phyloP scores from a whole-genome alignment of 2,888 invertebrate species.

The Epistrophella euchroma region DNA sequence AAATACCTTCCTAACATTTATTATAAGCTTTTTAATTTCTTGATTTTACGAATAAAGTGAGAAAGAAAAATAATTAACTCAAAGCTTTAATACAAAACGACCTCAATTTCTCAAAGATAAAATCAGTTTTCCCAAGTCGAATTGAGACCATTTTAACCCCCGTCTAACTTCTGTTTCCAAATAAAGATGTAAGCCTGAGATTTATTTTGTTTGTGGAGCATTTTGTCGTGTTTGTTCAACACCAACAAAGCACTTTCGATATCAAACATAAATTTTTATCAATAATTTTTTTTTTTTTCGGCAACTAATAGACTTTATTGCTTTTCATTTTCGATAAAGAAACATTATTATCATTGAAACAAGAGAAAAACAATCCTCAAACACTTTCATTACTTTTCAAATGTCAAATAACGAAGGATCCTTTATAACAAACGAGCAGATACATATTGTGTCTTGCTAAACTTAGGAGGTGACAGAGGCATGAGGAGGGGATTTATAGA shows the following conservation, averaged over 20 bases:
- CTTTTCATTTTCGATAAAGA: slow-evolving; percentile 26
- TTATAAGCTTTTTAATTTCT: too few relatives aligned
- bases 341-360: slow-evolving; percentile 26
- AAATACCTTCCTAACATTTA: too few relatives aligned
- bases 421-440: slow-evolving; percentile 28
- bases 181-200: neutral
- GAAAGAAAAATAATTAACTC: too few relatives aligned
- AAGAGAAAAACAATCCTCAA: slow-evolving; percentile 12
- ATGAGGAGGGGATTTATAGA: neutral
- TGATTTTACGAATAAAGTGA: too few relatives aligned
- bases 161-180: neutral
- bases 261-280: slow-evolving; percentile 27
- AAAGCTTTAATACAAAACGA: too few relatives aligned
- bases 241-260: slow-evolving; percentile 5
- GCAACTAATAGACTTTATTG: slow-evolving; percentile 33
- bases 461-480: neutral
- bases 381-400: slow-evolving; percentile 40
- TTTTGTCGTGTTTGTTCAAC: slow-evolving; percentile 2
- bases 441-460: slow-evolving; percentile 20
- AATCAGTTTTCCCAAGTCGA: neutral
- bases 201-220: slow-evolving; percentile 1
- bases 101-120: too few relatives aligned
- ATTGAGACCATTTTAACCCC: neutral
- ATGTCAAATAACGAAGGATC: slow-evolving; percentile 29
- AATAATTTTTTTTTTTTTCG: slow-evolving; percentile 15